Percentiles rank a stretch among this genome's conserved stretches.
These are phyloP conservation scores for Latrodectus geometricus DNA, from an alignment of 1,140 invertebrate species.

Conservation along the genomic window DNA sequence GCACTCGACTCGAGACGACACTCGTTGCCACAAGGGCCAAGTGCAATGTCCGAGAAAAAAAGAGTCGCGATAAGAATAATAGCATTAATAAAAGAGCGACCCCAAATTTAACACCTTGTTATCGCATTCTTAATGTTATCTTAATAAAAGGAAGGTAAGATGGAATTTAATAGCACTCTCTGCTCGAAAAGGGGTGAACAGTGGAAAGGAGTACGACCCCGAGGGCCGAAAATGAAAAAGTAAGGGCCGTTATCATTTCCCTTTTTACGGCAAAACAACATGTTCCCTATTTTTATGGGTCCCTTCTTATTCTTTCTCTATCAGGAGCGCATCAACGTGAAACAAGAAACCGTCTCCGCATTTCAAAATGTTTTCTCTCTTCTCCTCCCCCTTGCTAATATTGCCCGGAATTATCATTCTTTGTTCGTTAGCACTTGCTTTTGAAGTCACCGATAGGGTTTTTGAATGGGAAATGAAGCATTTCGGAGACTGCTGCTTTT, in stretches of 20 bases:
- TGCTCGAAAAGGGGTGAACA: constrained; percentile 1
- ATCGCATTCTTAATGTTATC: constrained; percentile 55
- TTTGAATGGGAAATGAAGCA: constrained; percentile 19
- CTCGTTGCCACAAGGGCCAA: not conserved
- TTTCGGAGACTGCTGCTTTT: constrained; percentile 23
- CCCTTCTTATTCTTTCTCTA: not conserved
- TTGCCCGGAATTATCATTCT: constrained; percentile 20
- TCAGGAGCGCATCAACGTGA: not conserved
- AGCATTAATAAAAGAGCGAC: constrained; percentile 26
- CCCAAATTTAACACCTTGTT: constrained; percentile 58
- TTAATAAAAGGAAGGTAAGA: constrained; percentile 43
- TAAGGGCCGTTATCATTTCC: constrained; percentile 43
- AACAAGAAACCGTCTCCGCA: not conserved
- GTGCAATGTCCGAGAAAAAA: not conserved
- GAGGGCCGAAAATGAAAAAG: constrained; percentile 56
- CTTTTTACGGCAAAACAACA: constrained; percentile 58
- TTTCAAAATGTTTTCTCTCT: not conserved
- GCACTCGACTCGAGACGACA: too few relatives aligned
- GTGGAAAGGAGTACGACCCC: constrained; percentile 46
- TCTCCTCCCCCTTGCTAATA: not conserved
- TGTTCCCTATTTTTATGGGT: not conserved
- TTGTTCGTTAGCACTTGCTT: constrained; percentile 38
- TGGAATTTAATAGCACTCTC: constrained; percentile 41
- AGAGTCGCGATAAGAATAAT: not conserved
- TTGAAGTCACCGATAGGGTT: constrained; percentile 26